phyloP scores from a whole-genome alignment of 2,797 vertebrate species.

The Acestrorhynchus altus region DNA sequence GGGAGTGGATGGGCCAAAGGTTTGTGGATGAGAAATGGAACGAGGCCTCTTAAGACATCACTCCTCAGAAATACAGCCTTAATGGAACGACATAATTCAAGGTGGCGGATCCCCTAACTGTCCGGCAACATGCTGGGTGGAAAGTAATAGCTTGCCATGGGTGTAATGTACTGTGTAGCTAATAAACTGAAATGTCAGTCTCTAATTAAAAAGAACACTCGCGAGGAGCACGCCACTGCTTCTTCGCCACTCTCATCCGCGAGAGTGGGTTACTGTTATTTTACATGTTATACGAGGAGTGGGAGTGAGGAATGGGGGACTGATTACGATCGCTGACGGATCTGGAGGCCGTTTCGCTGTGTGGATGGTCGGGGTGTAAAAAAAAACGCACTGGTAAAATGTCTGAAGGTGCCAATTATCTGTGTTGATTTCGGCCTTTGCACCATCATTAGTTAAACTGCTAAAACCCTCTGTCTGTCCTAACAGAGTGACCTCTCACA shows the following conservation, averaged over 20 bases:
- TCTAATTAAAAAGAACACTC: conserved; percentile 63
- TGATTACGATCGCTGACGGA: not conserved
- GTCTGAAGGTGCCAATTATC: not conserved
- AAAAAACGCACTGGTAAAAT: not conserved
- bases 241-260: not conserved
- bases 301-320: not conserved
- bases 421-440: too few relatives aligned
- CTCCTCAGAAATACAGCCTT: conserved; percentile 51
- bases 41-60: conserved; percentile 43
- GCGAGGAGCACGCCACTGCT: conserved; percentile 24
- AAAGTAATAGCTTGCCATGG: conserved; percentile 54
- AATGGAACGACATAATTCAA: conserved; percentile 59
- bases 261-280: conserved; percentile 14
- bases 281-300: conserved; percentile 11
- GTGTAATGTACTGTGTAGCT: conserved; percentile 60
- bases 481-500: too few relatives aligned
- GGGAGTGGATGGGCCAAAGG: conserved; percentile 20
- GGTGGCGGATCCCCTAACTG: conserved; percentile 27
- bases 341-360: not conserved
- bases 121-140: conserved; percentile 39
- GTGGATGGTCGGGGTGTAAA: not conserved
- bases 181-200: conserved; percentile 64
- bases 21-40: conserved; percentile 47
- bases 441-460: too few relatives aligned
- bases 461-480: too few relatives aligned